Conservation (phyloP, 1,140 invertebrate genomes). For the Ruditapes philippinarum region DNA sequence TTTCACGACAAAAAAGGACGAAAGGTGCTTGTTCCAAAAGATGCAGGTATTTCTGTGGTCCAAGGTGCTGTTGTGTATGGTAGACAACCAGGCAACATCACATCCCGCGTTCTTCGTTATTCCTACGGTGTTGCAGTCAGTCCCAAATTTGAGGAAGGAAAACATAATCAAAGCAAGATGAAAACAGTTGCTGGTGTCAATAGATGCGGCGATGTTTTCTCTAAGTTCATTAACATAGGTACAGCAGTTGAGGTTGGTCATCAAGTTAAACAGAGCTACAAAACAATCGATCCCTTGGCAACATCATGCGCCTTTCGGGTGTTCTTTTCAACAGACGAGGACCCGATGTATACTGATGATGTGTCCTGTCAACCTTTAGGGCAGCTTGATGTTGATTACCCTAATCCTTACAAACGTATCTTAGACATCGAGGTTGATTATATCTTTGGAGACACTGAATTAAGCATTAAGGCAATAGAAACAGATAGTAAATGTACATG, state of each 20-base stretch:
- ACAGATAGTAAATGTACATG: constrained; percentile 14
- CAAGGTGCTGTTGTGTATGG: constrained; percentile 72
- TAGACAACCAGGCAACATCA: constrained; percentile 54
- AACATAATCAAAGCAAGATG: constrained; percentile 21
- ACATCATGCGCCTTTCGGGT: constrained; percentile 6
- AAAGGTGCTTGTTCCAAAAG: constrained; percentile 64
- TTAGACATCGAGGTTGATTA: constrained; percentile 35
- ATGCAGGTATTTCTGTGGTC: constrained; percentile 65
- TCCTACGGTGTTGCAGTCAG: constrained; percentile 47
- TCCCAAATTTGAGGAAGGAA: constrained; percentile 2
- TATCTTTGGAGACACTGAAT: constrained; percentile 66
- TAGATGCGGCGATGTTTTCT: constrained; percentile 48
- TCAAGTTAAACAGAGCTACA: not conserved
- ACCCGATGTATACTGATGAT: constrained; percentile 57
- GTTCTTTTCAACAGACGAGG: not conserved
- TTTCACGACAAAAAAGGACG: constrained; percentile 41
- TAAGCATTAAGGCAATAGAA: not conserved
- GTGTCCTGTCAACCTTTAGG: constrained; percentile 21
- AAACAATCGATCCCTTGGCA: not conserved
- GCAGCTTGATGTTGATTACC: constrained; percentile 44
- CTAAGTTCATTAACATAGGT: constrained; percentile 39
- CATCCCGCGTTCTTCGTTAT: constrained; percentile 42
- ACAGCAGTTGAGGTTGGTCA: constrained; percentile 19
- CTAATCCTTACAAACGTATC: constrained; percentile 17
- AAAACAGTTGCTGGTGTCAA: not conserved